These are phyloP conservation scores for Trichomycterus rosablanca DNA, from an alignment of 2,113 vertebrate species.

Conservation along the genomic window DNA sequence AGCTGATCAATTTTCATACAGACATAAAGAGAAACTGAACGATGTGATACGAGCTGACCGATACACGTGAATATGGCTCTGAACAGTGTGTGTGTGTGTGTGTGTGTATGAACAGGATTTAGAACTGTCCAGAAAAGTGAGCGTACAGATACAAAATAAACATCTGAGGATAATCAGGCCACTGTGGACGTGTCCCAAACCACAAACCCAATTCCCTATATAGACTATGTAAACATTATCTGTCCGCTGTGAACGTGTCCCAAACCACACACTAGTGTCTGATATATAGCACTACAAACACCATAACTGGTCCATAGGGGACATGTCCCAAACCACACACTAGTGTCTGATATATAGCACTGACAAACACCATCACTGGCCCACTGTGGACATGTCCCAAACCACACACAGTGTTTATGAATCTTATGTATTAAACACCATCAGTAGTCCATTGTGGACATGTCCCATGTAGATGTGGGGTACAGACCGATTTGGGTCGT, in stretches of 20 bases:
- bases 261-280: background rate
- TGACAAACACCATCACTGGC: too few relatives aligned
- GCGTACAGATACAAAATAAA: background rate
- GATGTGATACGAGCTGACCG: too few relatives aligned
- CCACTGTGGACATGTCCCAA: background rate
- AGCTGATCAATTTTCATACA: too few relatives aligned
- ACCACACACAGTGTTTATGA: background rate
- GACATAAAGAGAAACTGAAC: too few relatives aligned
- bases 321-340: background rate
- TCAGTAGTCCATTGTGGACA: too few relatives aligned
- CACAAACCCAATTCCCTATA: background rate
- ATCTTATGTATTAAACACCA: too few relatives aligned
- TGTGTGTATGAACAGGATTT: background rate
- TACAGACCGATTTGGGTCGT: too few relatives aligned
- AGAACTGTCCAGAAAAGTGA: too few relatives aligned
- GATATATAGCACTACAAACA: background rate
- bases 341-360: too few relatives aligned
- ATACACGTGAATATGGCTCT: too few relatives aligned
- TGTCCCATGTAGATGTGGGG: too few relatives aligned
- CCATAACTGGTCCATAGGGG: background rate
- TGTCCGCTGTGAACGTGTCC: background rate
- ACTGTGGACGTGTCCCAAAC: background rate
- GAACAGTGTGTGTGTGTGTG: slow-evolving; percentile 6
- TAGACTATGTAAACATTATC: background rate
- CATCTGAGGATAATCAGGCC: background rate